Conservation (phyloP, 1,140 invertebrate species). For the Cheumatopsyche charites region DNA sequence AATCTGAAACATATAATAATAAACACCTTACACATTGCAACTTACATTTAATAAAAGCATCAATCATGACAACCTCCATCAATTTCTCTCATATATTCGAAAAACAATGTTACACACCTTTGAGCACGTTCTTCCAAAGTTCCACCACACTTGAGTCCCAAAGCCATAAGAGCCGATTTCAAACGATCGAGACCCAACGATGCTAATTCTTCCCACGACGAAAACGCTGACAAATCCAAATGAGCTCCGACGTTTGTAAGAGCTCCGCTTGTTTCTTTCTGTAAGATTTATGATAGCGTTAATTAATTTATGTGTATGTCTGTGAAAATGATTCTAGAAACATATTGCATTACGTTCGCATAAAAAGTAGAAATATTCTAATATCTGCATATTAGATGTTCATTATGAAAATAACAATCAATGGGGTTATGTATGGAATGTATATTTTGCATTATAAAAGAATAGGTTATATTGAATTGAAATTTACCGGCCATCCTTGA, state of each 20-base stretch:
- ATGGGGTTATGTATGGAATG: no score
- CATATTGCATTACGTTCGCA: no score
- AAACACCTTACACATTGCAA: no score
- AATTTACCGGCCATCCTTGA: conserved; percentile 89
- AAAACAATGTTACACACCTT: no score
- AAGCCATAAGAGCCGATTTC: conserved; percentile 95
- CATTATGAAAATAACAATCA: no score
- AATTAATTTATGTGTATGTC: no score
- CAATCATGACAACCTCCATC: no score
- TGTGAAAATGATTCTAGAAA: conserved; percentile 5
- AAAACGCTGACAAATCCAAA: conserved; percentile 95
- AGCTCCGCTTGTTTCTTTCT: conserved; percentile 94
- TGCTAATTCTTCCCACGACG: conserved; percentile 96
- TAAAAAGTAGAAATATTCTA: no score
- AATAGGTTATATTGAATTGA: neutral
- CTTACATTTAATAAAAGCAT: no score
- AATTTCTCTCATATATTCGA: no score
- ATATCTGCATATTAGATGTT: no score
- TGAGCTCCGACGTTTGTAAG: conserved; percentile 92
- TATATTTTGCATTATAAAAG: neutral
- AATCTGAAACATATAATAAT: conserved; percentile 67
- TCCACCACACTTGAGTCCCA: conserved; percentile 98
- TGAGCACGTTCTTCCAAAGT: conserved; percentile 97
- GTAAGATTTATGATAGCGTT: conserved; percentile 47
- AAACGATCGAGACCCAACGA: conserved; percentile 95